These are phyloP conservation scores for Pammene aurita DNA, from an alignment of 2,888 invertebrate genomes.

Conservation along the genomic window DNA sequence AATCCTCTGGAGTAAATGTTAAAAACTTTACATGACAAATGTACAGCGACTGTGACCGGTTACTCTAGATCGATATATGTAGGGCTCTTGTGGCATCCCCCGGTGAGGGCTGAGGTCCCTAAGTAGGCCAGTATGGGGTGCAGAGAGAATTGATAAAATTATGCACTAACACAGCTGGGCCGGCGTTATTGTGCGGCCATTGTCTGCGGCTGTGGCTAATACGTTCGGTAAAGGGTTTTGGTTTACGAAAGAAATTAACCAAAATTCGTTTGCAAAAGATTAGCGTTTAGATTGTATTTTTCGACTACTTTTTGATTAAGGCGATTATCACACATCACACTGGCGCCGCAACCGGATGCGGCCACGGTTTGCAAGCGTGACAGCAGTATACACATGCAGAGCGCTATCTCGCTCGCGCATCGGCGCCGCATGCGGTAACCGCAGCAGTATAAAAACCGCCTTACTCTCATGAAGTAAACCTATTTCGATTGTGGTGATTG, in stretches of 20 bases:
- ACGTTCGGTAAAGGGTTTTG: neutral
- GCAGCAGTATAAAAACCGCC: too few species aligned
- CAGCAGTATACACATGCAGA: too few species aligned
- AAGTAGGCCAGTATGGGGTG: conserved; percentile 52
- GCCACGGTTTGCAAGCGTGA: too few species aligned
- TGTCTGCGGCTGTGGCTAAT: conserved; percentile 20
- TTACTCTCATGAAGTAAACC: too few species aligned
- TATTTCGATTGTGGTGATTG: too few species aligned
- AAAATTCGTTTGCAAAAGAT: neutral
- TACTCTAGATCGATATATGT: conserved; percentile 39
- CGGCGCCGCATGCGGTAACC: too few species aligned
- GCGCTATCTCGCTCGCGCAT: too few species aligned
- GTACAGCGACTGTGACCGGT: conserved; percentile 39
- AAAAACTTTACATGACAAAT: conserved; percentile 27
- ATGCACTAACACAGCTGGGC: conserved; percentile 37
- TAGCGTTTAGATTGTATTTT: neutral
- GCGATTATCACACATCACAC: too few species aligned
- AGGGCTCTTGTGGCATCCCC: conserved; percentile 48
- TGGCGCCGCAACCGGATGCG: too few species aligned
- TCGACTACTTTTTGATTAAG: too few species aligned
- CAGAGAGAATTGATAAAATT: conserved; percentile 46
- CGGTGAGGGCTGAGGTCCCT: conserved; percentile 44
- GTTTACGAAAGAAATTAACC: neutral
- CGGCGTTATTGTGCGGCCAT: conserved; percentile 39
- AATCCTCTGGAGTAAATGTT: neutral